Evolutionary conservation across 2,113 vertebrate species (phyloP), one percentile per base, ranked within the genome.

Genomic region (Sander vitreus): DNA sequence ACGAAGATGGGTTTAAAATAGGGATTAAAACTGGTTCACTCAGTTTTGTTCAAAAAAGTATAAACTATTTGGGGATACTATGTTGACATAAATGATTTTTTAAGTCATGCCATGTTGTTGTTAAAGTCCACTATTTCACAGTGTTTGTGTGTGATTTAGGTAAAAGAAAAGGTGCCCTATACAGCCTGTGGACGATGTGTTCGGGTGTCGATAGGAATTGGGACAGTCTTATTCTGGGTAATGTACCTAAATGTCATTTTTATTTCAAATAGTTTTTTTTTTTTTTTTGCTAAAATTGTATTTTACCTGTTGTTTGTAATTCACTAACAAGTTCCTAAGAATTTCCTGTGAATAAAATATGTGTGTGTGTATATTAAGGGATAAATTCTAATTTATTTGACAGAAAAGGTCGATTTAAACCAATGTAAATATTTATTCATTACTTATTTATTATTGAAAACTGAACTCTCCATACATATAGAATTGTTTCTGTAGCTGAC

Each of bases 221-320:
- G 96, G n/a, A 97, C 97, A 1, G 97, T 99, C 71, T 68, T 98
- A 6, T 98, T 99, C 92, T 97, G 98, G 98, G 98, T 99, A 97
- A 96, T 85, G 55, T 68, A 14, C 43, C 60, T 33, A 13, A 64
- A 77, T 36, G 1, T 0, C 1, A 36, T 80, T 57, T 57, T 64
- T 71, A n/a, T 54, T 70, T 54, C 15, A 45, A 1, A 39, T 39
- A 8, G 36, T 8, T 30, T 30, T 4, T 62, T 2, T 0, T 15
- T 7, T 16, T 43, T 11, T 23, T 8, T 47, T 23, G 4, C 0
- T 53, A 13, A 19, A 3, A 11, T 21, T 50, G 21, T 10, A 18
- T 27, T 66, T 9, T 47, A n/a, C 47, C 1, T 1, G 8, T 59
- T 1, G 8, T 59, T 15, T 50, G 6, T 10, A 75, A 53, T 45